A percentile compares a stretch with the other conserved stretches of the same genome.
Evolutionary conservation across 2,113 vertebrate species (phyloP).

Genomic region (Morone chrysops): DNA sequence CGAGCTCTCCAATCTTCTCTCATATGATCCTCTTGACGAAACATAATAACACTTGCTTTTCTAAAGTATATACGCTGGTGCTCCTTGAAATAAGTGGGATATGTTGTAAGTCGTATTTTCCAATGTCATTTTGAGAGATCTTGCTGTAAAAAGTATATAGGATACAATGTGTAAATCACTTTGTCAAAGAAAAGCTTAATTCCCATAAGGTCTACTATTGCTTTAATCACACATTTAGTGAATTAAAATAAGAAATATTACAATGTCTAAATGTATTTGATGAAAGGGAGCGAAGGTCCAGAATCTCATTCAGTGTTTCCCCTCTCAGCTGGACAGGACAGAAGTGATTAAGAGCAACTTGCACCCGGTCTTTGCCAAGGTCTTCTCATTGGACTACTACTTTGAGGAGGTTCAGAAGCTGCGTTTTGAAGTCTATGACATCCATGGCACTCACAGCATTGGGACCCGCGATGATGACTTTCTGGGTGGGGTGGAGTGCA

Average conservation of each 20-base stretch:
- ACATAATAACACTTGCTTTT: slow-evolving; percentile 42
- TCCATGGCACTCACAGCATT: slow-evolving; percentile 88
- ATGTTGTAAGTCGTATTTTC: slow-evolving; percentile 9
- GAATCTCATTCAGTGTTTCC: slow-evolving; percentile 26
- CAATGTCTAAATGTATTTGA: slow-evolving; percentile 1
- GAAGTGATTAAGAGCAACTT: slow-evolving; percentile 97
- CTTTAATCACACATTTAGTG: slow-evolving; percentile 4
- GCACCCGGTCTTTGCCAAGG: slow-evolving; percentile 93
- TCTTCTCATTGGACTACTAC: slow-evolving; percentile 93
- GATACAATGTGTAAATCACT: slow-evolving; percentile 20
- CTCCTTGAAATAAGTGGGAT: slow-evolving; percentile 18
- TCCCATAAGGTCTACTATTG: not conserved
- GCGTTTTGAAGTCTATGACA: slow-evolving; percentile 95
- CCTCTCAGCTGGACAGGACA: slow-evolving; percentile 90
- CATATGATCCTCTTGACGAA: slow-evolving; percentile 47
- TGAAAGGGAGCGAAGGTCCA: slow-evolving; percentile 14
- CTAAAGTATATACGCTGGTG: not conserved
- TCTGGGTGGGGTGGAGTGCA: slow-evolving; percentile 93
- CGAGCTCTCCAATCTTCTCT: slow-evolving; percentile 46
- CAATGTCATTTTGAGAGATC: slow-evolving; percentile 11
- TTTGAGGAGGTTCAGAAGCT: slow-evolving; percentile 97
- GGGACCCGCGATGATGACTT: slow-evolving; percentile 93
- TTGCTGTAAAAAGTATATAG: not conserved
- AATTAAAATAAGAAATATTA: slow-evolving; percentile 12
- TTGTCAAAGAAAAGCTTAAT: not conserved